Evolutionary conservation across 2,797 vertebrate genomes (phyloP).

Genomic region (Siniperca scherzeri): DNA sequence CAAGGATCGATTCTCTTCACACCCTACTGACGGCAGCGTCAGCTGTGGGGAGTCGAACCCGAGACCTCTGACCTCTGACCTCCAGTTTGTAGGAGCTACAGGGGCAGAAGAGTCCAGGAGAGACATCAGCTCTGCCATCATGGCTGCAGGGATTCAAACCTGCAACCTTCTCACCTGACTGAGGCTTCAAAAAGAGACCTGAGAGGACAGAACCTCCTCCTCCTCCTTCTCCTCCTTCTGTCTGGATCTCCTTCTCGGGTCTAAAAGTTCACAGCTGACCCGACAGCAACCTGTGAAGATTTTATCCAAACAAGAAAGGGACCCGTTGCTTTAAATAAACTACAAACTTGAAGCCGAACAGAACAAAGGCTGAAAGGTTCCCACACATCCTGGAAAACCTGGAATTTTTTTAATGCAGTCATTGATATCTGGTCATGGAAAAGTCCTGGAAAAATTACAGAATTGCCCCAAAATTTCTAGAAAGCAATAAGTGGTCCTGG

Average conservation of each 20-base stretch:
- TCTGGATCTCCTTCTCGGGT: constrained; percentile 5
- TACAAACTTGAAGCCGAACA: constrained; percentile 3
- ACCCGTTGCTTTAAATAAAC: background rate
- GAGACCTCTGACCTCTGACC: constrained; percentile 18
- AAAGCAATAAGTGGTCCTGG: constrained; percentile 39
- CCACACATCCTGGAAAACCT: background rate
- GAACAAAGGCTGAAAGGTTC: constrained; percentile 13
- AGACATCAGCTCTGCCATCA: constrained; percentile 16
- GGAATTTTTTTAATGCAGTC: background rate
- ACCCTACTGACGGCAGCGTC: constrained; percentile 86
- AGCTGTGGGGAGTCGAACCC: background rate
- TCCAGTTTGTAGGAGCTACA: constrained; percentile 19
- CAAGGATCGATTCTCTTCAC: constrained; percentile 93
- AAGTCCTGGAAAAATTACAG: constrained; percentile 17
- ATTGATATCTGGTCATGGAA: background rate
- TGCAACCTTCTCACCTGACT: constrained; percentile 26
- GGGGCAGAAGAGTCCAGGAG: background rate
- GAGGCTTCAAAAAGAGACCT: constrained; percentile 29
- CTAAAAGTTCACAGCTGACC: background rate
- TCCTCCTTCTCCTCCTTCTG: constrained; percentile 11
- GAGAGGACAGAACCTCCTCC: constrained; percentile 4
- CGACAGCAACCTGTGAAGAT: background rate
- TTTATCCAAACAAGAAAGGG: constrained; percentile 4
- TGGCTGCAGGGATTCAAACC: constrained; percentile 38
- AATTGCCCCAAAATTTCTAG: background rate